Evolutionary conservation across 2,113 vertebrate species (phyloP).

Genomic region (Cryptoleucopteryx plumbea): DNA sequence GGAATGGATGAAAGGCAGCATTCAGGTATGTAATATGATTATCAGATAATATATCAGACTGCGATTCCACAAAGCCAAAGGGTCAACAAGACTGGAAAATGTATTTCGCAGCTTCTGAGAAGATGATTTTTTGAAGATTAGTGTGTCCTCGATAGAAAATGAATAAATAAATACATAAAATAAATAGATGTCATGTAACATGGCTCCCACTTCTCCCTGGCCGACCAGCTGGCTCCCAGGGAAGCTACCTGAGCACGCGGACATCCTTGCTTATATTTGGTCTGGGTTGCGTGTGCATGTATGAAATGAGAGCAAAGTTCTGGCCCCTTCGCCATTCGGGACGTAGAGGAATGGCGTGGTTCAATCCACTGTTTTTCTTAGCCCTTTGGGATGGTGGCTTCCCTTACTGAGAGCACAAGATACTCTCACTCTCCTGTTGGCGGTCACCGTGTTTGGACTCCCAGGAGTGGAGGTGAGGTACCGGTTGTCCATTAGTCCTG

Average conservation of each 20-base stretch:
- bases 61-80: slow-evolving; percentile 49
- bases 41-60: slow-evolving; percentile 46
- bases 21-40: slow-evolving; percentile 62
- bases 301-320: neutral
- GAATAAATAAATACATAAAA: neutral
- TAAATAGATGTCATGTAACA: neutral
- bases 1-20: slow-evolving; percentile 45
- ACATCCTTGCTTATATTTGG: neutral
- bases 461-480: neutral
- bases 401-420: neutral
- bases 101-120: slow-evolving; percentile 39
- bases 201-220: neutral
- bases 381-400: neutral
- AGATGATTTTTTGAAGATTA: slow-evolving; percentile 26
- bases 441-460: neutral
- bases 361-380: neutral
- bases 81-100: slow-evolving; percentile 58
- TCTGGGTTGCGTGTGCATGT: neutral
- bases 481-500: neutral
- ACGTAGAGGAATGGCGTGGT: rapidly evolving
- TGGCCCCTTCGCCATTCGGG: rapidly evolving
- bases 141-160: neutral
- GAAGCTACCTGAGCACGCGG: neutral
- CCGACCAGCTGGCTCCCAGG: neutral
- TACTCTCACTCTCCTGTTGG: neutral